Evolutionary conservation across 2,113 vertebrate species (phyloP).

Genomic region (Orthonyx spaldingii): DNA sequence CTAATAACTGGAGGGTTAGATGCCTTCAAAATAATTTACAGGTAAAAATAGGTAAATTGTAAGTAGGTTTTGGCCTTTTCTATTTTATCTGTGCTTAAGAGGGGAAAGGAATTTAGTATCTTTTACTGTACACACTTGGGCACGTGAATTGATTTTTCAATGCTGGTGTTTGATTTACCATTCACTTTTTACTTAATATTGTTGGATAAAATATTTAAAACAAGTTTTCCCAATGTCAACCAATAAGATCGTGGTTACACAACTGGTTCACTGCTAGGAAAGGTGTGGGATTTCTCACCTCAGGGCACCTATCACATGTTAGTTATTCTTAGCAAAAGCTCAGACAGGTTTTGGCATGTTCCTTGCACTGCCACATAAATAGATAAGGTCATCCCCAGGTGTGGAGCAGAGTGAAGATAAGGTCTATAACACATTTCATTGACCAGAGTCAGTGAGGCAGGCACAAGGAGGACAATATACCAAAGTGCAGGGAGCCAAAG

Average conservation of each 20-base stretch:
- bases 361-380: background rate
- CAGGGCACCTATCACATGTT: background rate
- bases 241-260: background rate
- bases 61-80: background rate
- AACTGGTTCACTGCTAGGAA: background rate
- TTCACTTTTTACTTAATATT: background rate
- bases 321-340: background rate
- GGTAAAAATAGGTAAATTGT: background rate
- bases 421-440: fast-evolving
- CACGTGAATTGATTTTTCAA: background rate
- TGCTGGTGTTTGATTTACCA: background rate
- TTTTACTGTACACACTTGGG: background rate
- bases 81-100: background rate
- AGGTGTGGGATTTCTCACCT: background rate
- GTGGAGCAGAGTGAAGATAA: background rate
- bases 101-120: background rate
- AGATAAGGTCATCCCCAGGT: background rate
- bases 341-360: background rate
- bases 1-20: background rate
- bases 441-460: background rate
- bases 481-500: background rate
- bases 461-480: background rate
- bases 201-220: background rate
- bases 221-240: background rate
- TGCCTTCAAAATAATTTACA: background rate